A percentile compares a stretch with the other conserved stretches of the same genome.
These are phyloP conservation scores for Cinclus cinclus DNA, from an alignment of 2,113 vertebrate genomes.

Conservation along the genomic window DNA sequence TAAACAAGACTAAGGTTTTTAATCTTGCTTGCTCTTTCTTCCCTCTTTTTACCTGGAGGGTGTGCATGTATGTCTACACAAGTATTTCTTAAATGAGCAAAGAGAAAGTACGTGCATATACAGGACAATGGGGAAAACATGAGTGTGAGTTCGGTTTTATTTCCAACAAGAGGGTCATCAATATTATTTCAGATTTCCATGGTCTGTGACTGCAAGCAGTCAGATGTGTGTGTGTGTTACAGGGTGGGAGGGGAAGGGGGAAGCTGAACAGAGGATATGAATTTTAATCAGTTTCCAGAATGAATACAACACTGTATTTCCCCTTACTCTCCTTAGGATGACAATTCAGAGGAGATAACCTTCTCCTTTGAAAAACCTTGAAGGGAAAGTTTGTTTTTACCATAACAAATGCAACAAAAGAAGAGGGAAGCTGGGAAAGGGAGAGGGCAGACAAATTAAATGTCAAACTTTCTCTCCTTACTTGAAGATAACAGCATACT, in stretches of 20 bases:
- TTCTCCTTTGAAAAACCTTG: constrained; percentile 23
- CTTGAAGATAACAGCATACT: constrained; percentile 34
- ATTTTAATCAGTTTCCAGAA: constrained; percentile 56
- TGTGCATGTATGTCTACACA: neutral
- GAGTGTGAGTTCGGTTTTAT: neutral
- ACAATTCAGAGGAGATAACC: constrained; percentile 58
- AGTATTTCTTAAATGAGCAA: constrained; percentile 8
- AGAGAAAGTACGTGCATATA: neutral
- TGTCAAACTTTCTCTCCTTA: constrained; percentile 45
- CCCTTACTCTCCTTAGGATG: constrained; percentile 22
- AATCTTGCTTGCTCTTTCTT: constrained; percentile 25
- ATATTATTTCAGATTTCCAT: neutral
- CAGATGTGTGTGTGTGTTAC: neutral
- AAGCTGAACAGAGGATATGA: constrained; percentile 31
- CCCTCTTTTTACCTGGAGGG: constrained; percentile 18
- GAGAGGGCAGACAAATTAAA: neutral
- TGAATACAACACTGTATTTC: constrained; percentile 31
- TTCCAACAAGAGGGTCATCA: neutral
- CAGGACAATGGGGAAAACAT: neutral
- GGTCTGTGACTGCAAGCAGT: neutral
- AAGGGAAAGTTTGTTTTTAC: constrained; percentile 36
- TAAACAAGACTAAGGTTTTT: constrained; percentile 64
- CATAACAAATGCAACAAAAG: constrained; percentile 31
- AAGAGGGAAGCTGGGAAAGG: neutral
- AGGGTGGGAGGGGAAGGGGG: neutral